A percentile compares a stretch with the other conserved stretches of the same genome.
Evolutionary conservation across 2,113 vertebrate genomes (phyloP).

Genomic region (Amazona vittata): DNA sequence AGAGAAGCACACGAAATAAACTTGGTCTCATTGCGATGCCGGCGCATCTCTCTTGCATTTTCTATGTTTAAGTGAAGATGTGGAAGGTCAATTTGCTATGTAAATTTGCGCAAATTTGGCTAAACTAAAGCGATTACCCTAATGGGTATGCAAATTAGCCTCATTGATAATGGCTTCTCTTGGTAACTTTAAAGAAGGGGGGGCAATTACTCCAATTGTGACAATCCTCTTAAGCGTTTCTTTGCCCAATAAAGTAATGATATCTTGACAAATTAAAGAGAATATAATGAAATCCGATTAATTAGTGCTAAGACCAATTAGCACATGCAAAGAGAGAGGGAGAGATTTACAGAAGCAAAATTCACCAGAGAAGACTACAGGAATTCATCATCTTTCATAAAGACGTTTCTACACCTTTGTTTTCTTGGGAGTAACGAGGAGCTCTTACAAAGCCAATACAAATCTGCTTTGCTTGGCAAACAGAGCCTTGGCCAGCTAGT

Average conservation of each 20-base stretch:
- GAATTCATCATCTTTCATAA: slow-evolving; percentile 37
- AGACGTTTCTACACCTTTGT: background rate
- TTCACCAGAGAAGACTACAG: slow-evolving; percentile 37
- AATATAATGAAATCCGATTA: slow-evolving; percentile 81
- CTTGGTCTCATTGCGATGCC: slow-evolving; percentile 46
- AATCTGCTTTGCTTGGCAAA: background rate
- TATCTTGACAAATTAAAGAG: slow-evolving; percentile 79
- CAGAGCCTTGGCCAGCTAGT: fast-evolving
- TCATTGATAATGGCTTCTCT: slow-evolving; percentile 77
- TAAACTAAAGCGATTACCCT: slow-evolving; percentile 79
- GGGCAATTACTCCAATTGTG: slow-evolving; percentile 58
- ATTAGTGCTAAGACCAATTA: slow-evolving; percentile 81
- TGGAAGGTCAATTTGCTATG: slow-evolving; percentile 79
- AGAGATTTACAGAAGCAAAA: slow-evolving; percentile 59
- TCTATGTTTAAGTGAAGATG: slow-evolving; percentile 66
- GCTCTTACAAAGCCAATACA: fast-evolving
- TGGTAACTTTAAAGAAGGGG: slow-evolving; percentile 52
- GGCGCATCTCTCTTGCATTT: slow-evolving; percentile 26
- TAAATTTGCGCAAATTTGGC: slow-evolving; percentile 77
- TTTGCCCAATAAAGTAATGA: slow-evolving; percentile 64
- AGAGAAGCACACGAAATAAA: slow-evolving; percentile 65
- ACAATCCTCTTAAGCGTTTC: slow-evolving; percentile 68
- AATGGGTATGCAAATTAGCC: slow-evolving; percentile 77
- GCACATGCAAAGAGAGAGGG: slow-evolving; percentile 56
- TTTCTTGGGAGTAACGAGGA: fast-evolving